phyloP scores from a whole-genome alignment of 2,113 vertebrate genomes.

The Pangasianodon gigas region DNA sequence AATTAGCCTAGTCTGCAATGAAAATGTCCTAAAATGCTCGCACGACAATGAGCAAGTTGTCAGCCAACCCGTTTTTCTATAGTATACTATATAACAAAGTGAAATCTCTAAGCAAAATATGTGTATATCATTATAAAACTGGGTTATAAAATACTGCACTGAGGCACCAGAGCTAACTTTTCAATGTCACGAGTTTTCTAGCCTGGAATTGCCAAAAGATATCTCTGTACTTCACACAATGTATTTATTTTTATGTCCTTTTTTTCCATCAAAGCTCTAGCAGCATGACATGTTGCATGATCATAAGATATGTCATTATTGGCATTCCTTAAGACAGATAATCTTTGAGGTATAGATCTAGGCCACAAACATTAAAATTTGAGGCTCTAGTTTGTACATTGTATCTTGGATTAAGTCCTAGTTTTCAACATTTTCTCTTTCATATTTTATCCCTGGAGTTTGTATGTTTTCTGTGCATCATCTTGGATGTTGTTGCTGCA shows the following conservation, averaged over 20 bases:
- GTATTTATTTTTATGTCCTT: background rate
- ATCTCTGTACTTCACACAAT: background rate
- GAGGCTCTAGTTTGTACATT: background rate
- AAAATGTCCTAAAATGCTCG: background rate
- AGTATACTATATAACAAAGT: background rate
- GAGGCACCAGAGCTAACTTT: background rate
- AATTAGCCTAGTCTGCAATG: background rate
- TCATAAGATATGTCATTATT: conserved; percentile 67
- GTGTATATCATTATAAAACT: background rate
- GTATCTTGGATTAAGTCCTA: background rate
- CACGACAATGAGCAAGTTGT: background rate
- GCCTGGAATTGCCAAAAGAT: background rate
- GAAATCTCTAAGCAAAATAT: background rate
- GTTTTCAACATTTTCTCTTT: background rate
- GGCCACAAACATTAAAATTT: conserved; percentile 38
- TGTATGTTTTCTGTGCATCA: background rate
- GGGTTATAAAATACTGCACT: background rate
- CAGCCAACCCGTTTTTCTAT: background rate
- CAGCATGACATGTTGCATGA: conserved; percentile 63
- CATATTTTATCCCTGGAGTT: background rate
- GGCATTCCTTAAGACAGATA: conserved; percentile 56
- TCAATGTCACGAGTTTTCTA: background rate
- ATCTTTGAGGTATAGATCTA: conserved; percentile 59
- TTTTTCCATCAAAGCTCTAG: background rate
- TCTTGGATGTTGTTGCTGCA: background rate